Evolutionary conservation across 2,797 vertebrate species (phyloP).

Genomic region (Falco naumanni): DNA sequence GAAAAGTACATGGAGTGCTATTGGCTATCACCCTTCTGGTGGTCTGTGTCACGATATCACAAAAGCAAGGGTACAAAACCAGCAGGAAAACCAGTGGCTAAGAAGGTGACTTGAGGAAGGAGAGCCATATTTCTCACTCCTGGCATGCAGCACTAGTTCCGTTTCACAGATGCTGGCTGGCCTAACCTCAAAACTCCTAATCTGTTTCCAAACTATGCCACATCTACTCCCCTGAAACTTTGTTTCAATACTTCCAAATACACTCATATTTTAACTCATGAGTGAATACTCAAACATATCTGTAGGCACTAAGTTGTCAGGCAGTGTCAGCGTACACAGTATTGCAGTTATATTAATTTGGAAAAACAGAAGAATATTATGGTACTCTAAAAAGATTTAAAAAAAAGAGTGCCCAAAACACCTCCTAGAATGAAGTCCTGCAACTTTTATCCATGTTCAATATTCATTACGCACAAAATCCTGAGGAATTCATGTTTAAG

Average conservation of each 20-base stretch:
- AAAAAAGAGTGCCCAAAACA: background rate
- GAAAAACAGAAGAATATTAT: background rate
- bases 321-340: background rate
- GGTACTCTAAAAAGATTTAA: background rate
- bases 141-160: background rate
- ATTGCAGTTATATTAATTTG: background rate
- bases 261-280: background rate
- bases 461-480: background rate
- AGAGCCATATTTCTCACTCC: background rate
- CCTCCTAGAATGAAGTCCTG: background rate
- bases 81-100: background rate
- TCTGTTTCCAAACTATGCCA: constrained; percentile 1
- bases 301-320: background rate
- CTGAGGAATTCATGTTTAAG: background rate
- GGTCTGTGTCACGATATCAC: background rate
- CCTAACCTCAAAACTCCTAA: background rate
- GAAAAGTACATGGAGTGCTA: background rate
- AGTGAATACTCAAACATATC: background rate
- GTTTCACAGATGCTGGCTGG: background rate
- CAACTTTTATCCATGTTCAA: background rate
- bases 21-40: background rate
- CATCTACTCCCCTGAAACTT: background rate
- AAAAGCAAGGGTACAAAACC: background rate
- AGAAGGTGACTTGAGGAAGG: background rate
- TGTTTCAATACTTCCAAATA: background rate